Base-by-base conservation (phyloP, 2,797 vertebrate genomes). In the Aplochiton taeniatus region DNA sequence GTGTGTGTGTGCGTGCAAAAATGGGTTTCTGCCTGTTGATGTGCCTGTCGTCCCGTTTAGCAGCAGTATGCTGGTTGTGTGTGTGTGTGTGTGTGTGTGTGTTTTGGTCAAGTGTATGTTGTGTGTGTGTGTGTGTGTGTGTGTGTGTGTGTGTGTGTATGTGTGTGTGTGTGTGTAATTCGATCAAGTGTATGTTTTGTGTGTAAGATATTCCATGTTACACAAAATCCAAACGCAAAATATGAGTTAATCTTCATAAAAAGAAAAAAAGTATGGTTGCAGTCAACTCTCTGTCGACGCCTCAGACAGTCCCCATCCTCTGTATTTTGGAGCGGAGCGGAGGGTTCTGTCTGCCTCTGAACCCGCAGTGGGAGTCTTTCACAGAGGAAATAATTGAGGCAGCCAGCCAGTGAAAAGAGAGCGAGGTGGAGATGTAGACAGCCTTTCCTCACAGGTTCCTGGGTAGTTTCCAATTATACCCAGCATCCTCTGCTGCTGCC, bases 401-500 rank as follows among this genome's bases (percentile, higher is more conserved):
- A 74, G 79, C 77, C 41, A 54, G 53, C 77, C 41, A 54, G 53
- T 74, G 78, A 73, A 84, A 83, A 72, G 69, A 69, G 72, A 77
- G 73, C 7, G 48, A 48, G 45, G 11, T 8, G 41, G 47, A 58
- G 64, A 58, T 42, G 19, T 31, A 80, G 72, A 84, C 79, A 83
- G 82, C 73, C 75, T 66, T 31, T 77, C 77, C 82, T 72, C 81
- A 82, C 74, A 78, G 79, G 74, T 85, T 85, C 75, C 73, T 85
- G 85, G 80, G 76, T 73, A 75, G 73, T 64, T 59, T 85, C 89
- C 88, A 91, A 90, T 91, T 91, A 91, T 77, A 83, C 61, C 78
- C 84, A 74, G 70, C 77, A 79, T 82, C 75, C 76, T 76, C 75
- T 57, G 70, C 75, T 72, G 72, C 67, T 79, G 83, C 82, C 85